A percentile compares a stretch with the other conserved stretches of the same genome.
Conservation (phyloP, 2,888 invertebrate species). For the Polyommatus icarus region DNA sequence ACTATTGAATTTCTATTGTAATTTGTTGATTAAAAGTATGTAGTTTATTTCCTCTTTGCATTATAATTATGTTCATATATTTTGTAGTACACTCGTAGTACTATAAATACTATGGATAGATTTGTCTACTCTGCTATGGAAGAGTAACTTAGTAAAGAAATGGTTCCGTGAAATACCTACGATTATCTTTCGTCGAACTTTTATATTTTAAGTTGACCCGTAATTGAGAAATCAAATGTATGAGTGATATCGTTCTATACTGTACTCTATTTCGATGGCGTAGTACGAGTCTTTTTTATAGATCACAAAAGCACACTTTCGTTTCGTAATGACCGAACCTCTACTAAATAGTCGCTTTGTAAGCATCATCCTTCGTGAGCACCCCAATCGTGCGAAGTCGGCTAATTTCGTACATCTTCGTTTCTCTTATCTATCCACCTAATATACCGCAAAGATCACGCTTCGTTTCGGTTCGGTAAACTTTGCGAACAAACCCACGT, state of each 20-base stretch:
- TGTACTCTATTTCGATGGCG: neutral
- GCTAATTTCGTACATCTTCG: constrained; percentile 6
- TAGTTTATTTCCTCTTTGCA: neutral
- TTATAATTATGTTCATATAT: too few relatives aligned
- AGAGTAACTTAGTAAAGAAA: too few relatives aligned
- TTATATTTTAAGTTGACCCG: too few relatives aligned
- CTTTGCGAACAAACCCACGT: neutral
- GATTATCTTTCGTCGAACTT: too few relatives aligned
- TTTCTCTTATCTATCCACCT: neutral
- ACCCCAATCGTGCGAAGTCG: neutral
- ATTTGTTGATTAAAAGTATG: neutral
- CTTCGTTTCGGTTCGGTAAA: constrained; percentile 9
- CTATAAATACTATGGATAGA: too few relatives aligned
- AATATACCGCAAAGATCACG: neutral
- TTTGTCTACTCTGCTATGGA: too few relatives aligned
- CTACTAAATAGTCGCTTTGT: neutral
- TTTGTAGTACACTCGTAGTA: too few relatives aligned
- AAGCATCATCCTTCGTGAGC: neutral
- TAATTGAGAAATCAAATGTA: neutral
- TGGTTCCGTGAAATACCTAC: too few relatives aligned
- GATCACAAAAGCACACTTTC: neutral
- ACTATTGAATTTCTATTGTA: neutral
- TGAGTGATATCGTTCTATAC: neutral
- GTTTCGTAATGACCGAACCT: neutral
- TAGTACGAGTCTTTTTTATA: neutral